phyloP scores from a whole-genome alignment of 1,140 invertebrate genomes.

The fruit fly (Drosophila melanogaster) region Release_6_plus_ISO1_MT NT_037436.4:12447001-12447500 shows the following conservation, averaged over 20 bases:
- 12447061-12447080: slow-evolving; percentile 18
- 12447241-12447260: too few relatives aligned
- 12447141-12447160: slow-evolving; percentile 32
- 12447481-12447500: slow-evolving; percentile 24
- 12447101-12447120: slow-evolving; percentile 26
- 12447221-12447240: background rate
- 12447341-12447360: slow-evolving; percentile 13
- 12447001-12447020: slow-evolving; percentile 1
- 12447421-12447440: slow-evolving; percentile 53
- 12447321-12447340: slow-evolving; percentile 24
- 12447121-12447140: slow-evolving; percentile 36
- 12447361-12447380: slow-evolving; percentile 23
- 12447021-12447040: background rate
- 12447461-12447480: slow-evolving; percentile 75
- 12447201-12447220: slow-evolving; percentile 25
- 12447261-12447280: background rate
- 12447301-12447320: slow-evolving; percentile 55
- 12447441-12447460: slow-evolving; percentile 60
- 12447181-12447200: slow-evolving; percentile 65
- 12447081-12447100: slow-evolving; percentile 5
- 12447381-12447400: background rate
- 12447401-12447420: slow-evolving; percentile 36
- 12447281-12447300: slow-evolving; percentile 49
- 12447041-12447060: slow-evolving; percentile 10
- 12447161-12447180: slow-evolving; percentile 66